Evolutionary conservation across 2,113 vertebrate species (phyloP), one percentile per base, ranked within the genome.

Genomic region (Isichthys henryi): DNA sequence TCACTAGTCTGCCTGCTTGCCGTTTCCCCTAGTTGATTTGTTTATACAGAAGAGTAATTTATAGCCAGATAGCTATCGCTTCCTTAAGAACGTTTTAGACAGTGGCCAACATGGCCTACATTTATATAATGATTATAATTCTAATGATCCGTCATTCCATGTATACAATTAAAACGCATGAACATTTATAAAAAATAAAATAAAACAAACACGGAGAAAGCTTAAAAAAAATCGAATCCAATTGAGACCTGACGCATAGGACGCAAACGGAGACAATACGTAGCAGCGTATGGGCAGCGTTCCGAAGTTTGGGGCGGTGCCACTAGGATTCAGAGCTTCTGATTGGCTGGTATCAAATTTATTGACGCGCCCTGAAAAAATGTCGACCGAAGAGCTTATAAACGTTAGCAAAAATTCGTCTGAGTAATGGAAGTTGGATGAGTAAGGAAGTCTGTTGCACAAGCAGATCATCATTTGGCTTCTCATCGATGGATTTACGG

Each of bases 161-260:
- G 8, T 15, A 86, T 5, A 86, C 56, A 66, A 48, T 31, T 74
- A 87, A 77, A 87, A 89, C 93, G 93, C 92, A 86, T 52, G 27
- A 7, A n/a, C 50, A 87, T 6, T 53, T 31, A 52, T 87, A 35
- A 53, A 35, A 23, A 35, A 87, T 23, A 46, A 94, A 90, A 94
- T 70, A 93, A 94, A 90, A 94, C 92, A 93, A 90, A 92, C 92
- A 94, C 92, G 92, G 92, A 92, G 93, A 93, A 89, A 89, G 58
- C 82, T 53, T 77, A 91, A 92, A 92, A 92, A 93, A 95, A 93
- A 94, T 93, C 93, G 92, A 94, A 94, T 95, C 94, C 93, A 93
- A 92, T 94, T 94, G 94, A 92, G 93, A 94, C 92, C 93, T 94
- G 93, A 95, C 94, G 95, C 94, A 93, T 91, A 93, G 94, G 93